Evolutionary conservation across 2,888 invertebrate genomes (phyloP).

Genomic region (Pristionchus maxplancki): DNA sequence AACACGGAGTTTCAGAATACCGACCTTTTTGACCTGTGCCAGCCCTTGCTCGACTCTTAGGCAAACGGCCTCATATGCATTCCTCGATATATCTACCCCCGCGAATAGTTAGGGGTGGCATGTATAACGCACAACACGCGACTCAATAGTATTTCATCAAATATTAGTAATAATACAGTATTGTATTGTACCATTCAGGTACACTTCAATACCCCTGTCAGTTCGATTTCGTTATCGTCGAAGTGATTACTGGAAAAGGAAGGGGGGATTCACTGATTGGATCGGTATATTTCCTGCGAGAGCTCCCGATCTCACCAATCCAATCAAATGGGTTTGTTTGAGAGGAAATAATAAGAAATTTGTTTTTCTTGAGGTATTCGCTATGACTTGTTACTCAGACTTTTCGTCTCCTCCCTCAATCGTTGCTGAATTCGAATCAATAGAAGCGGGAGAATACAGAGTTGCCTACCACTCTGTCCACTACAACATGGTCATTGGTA

Average conservation of each 20-base stretch:
- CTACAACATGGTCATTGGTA: conserved; percentile 61
- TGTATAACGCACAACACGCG: too few species aligned
- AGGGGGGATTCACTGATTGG: conserved; percentile 72
- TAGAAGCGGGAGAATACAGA: conserved; percentile 68
- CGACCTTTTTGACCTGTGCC: neutral
- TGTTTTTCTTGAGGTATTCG: conserved; percentile 55
- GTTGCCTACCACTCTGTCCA: conserved; percentile 62
- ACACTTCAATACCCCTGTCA: conserved; percentile 62
- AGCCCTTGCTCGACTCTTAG: too few species aligned
- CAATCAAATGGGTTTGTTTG: conserved; percentile 32
- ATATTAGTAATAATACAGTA: too few species aligned
- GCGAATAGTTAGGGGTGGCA: too few species aligned
- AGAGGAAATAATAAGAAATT: neutral
- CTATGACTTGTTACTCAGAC: conserved; percentile 47
- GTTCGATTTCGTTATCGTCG: conserved; percentile 62
- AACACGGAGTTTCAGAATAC: too few species aligned
- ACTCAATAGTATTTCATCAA: too few species aligned
- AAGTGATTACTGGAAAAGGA: conserved; percentile 60
- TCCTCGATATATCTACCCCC: neutral
- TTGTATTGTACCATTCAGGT: conserved; percentile 60
- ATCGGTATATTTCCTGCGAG: conserved; percentile 64
- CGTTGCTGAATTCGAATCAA: conserved; percentile 65
- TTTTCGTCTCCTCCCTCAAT: conserved; percentile 18
- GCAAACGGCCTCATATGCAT: too few species aligned
- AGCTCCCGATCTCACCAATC: conserved; percentile 40